Evolutionary conservation across 2,888 invertebrate species (phyloP), one percentile per base, ranked within the genome.

Genomic region (Amitus sp.): DNA sequence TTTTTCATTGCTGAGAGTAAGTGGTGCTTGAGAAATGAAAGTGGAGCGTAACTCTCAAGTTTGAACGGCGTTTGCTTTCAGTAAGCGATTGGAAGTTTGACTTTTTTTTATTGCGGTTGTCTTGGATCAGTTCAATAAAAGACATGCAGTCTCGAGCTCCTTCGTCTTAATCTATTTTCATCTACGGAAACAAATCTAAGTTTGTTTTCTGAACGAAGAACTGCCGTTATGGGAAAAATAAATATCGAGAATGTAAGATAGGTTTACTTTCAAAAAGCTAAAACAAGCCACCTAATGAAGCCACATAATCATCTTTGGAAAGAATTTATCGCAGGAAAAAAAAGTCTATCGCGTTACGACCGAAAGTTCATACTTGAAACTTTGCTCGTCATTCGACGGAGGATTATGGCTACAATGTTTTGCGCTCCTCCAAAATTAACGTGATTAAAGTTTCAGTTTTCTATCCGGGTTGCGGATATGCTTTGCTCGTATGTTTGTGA

Each of bases 401-500:
- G 37, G 13, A 37, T 37, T 37, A 15, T 37, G n/a, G 2, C 2
- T 37, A 13, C 37, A 13, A 37, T 37, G 5, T 15, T 15, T 9
- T 33, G 12, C 12, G 33, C 5, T 15, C 15, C 37, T 37, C 15
- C 37, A 15, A 9, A 37, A 9, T 37, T 37, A 15, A 37, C 12
- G 13, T 7, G 37, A 37, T 37, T 37, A 37, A 37, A 37, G 37
- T 37, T 37, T 37, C 37, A 37, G 15, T 37, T 15, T 12, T 13
- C 37, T 13, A 12, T 37, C 15, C 37, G 37, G 2, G 37, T 13
- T 12, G 6, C 37, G 37, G 37, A 13, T 37, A 13, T n/a, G 37
- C 12, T 37, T 37, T 37, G 12, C 37, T 5, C 13, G 13, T 37
- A 15, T 37, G 15, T 37, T 37, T 37, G 37, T 37, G 37, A 37